Evolutionary conservation across 2,888 invertebrate genomes (phyloP).

Genomic region (Ecdyonurus torrentis): DNA sequence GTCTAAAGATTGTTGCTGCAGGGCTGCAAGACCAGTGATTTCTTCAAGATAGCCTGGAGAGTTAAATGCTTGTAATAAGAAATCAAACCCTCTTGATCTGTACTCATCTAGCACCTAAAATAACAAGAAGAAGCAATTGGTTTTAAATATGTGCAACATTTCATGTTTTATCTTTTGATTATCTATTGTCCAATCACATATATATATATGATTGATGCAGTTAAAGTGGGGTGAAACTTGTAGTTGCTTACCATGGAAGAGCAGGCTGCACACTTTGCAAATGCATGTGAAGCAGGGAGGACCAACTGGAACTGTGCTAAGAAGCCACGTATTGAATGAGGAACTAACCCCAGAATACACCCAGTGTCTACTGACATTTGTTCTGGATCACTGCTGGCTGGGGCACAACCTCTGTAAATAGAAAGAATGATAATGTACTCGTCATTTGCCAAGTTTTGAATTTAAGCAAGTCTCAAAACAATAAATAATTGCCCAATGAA

Average conservation of each 20-base stretch:
- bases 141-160: too few relatives aligned
- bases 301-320: conserved; percentile 66
- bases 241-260: conserved; percentile 36
- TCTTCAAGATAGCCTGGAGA: conserved; percentile 69
- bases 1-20: conserved; percentile 41
- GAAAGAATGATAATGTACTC: too few relatives aligned
- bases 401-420: conserved; percentile 41
- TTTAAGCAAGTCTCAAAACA: too few relatives aligned
- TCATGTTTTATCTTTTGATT: too few relatives aligned
- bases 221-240: too few relatives aligned
- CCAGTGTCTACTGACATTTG: conserved; percentile 23
- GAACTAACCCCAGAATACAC: conserved; percentile 62
- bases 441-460: too few relatives aligned
- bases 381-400: conserved; percentile 32
- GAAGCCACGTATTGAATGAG: conserved; percentile 89
- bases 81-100: conserved; percentile 41
- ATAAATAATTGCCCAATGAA: too few relatives aligned
- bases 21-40: conserved; percentile 57
- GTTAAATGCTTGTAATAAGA: conserved; percentile 63
- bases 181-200: too few relatives aligned
- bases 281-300: conserved; percentile 69
- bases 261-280: conserved; percentile 85
- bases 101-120: conserved; percentile 30
- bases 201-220: too few relatives aligned
- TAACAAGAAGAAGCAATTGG: too few relatives aligned